Conservation (phyloP, 2,888 invertebrate species). For the Polyommatus icarus region DNA sequence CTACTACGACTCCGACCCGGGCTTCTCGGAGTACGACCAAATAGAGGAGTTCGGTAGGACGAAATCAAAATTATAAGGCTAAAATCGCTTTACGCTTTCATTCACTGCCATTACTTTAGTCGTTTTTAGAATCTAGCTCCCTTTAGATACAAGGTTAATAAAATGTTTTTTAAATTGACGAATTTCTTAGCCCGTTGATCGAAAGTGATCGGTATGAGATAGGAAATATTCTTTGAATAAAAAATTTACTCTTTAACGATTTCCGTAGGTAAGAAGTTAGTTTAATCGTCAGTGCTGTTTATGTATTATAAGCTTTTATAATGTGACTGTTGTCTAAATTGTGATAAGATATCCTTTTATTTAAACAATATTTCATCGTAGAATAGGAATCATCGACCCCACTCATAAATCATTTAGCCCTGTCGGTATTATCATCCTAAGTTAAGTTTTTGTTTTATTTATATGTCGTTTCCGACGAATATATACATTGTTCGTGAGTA, state of each 20-base stretch:
- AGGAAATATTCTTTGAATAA: not conserved
- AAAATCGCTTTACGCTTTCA: slow-evolving; percentile 44
- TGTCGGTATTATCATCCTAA: slow-evolving; percentile 36
- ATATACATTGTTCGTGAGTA: slow-evolving; percentile 40
- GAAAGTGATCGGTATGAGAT: not conserved
- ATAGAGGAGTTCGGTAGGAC: slow-evolving; percentile 84
- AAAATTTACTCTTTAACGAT: not conserved
- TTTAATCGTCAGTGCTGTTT: slow-evolving; percentile 18
- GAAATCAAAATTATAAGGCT: slow-evolving; percentile 63
- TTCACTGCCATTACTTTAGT: slow-evolving; percentile 75
- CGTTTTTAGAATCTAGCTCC: slow-evolving; percentile 58
- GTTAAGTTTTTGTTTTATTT: slow-evolving; percentile 38
- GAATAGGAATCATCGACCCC: not conserved
- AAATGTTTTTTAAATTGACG: slow-evolving; percentile 13
- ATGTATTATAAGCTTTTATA: slow-evolving; percentile 17
- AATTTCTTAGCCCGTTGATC: not conserved
- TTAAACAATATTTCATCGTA: slow-evolving; percentile 12
- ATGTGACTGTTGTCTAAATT: slow-evolving; percentile 28
- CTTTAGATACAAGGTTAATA: slow-evolving; percentile 1
- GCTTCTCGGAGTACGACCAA: slow-evolving; percentile 80
- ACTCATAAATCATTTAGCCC: slow-evolving; percentile 15
- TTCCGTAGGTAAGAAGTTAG: not conserved
- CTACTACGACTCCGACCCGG: slow-evolving; percentile 87
- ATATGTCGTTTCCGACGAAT: slow-evolving; percentile 10
- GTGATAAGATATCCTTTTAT: slow-evolving; percentile 21